These are phyloP conservation scores for Myotis davidii DNA, from an alignment of 2,113 vertebrate species.

Conservation along the genomic window DNA sequence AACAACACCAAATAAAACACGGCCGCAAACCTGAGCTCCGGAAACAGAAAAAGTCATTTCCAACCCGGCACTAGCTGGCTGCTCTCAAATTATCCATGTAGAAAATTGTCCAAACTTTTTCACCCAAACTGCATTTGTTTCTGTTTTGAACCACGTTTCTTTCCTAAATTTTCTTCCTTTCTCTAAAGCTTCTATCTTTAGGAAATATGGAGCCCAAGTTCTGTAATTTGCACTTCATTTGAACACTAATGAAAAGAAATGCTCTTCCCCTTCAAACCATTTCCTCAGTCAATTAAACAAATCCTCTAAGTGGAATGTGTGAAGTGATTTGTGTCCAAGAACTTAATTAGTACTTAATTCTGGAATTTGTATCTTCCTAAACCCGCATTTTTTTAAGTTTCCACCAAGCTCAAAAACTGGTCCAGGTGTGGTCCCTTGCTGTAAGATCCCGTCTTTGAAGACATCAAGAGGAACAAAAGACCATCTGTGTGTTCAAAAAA, in stretches of 20 bases:
- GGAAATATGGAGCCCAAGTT: constrained; percentile 82
- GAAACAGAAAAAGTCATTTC: constrained; percentile 17
- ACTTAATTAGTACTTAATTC: constrained; percentile 83
- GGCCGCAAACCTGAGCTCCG: constrained; percentile 51
- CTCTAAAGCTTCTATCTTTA: constrained; percentile 83
- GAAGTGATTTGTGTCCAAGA: constrained; percentile 84
- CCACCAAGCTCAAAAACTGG: constrained; percentile 33
- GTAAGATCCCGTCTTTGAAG: constrained; percentile 56
- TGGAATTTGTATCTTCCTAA: constrained; percentile 74
- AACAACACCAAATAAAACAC: constrained; percentile 58
- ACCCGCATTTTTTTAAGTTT: background rate
- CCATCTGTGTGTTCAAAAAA: constrained; percentile 50
- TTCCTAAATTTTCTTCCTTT: constrained; percentile 70
- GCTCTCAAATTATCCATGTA: constrained; percentile 78
- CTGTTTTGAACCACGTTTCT: constrained; percentile 80
- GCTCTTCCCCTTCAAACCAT: constrained; percentile 85
- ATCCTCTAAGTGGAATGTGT: constrained; percentile 84
- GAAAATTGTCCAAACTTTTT: constrained; percentile 80
- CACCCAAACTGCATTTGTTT: constrained; percentile 77
- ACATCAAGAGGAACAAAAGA: constrained; percentile 58
- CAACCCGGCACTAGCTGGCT: constrained; percentile 45
- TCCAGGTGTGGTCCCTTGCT: constrained; percentile 65
- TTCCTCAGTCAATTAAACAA: constrained; percentile 88
- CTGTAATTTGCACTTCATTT: constrained; percentile 85
- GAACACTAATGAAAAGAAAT: constrained; percentile 87